Percentiles rank a stretch among this genome's conserved stretches.
phyloP scores from a whole-genome alignment of 1,140 invertebrate species.

The Drosophila suzukii region DNA sequence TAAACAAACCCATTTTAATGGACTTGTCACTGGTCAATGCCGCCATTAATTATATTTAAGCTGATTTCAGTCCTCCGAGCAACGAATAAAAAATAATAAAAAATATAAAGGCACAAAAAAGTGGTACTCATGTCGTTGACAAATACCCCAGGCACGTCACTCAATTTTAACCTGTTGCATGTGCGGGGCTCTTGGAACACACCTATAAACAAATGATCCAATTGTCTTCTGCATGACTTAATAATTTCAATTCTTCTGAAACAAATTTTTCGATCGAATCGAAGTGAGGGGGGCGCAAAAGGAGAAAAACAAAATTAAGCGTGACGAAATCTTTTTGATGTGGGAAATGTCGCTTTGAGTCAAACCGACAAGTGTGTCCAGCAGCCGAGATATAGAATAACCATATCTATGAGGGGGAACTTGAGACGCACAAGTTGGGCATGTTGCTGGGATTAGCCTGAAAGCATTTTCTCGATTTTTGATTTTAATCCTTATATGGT shows the following conservation, averaged over 20 bases:
- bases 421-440: constrained; percentile 73
- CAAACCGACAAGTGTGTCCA: constrained; percentile 79
- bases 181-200: constrained; percentile 56
- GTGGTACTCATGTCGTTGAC: constrained; percentile 55
- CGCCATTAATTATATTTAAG: constrained; percentile 83
- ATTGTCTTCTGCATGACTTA: constrained; percentile 82
- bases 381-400: constrained; percentile 52
- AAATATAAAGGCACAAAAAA: constrained; percentile 32
- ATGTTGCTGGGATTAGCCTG: constrained; percentile 77
- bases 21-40: constrained; percentile 80
- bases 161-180: constrained; percentile 76
- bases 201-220: constrained; percentile 81
- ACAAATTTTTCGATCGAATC: constrained; percentile 63
- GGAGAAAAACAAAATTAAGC: constrained; percentile 53
- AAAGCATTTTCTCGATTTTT: constrained; percentile 77
- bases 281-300: neutral
- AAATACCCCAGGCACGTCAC: constrained; percentile 60
- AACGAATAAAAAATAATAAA: constrained; percentile 16
- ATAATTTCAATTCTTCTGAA: constrained; percentile 68
- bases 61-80: constrained; percentile 63
- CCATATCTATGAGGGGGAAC: constrained; percentile 49
- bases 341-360: constrained; percentile 82
- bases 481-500: constrained; percentile 73
- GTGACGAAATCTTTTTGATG: constrained; percentile 83
- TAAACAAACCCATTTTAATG: constrained; percentile 62